These are phyloP conservation scores for Hyposoter dolosus DNA, from an alignment of 2,888 invertebrate genomes.

Conservation along the genomic window DNA sequence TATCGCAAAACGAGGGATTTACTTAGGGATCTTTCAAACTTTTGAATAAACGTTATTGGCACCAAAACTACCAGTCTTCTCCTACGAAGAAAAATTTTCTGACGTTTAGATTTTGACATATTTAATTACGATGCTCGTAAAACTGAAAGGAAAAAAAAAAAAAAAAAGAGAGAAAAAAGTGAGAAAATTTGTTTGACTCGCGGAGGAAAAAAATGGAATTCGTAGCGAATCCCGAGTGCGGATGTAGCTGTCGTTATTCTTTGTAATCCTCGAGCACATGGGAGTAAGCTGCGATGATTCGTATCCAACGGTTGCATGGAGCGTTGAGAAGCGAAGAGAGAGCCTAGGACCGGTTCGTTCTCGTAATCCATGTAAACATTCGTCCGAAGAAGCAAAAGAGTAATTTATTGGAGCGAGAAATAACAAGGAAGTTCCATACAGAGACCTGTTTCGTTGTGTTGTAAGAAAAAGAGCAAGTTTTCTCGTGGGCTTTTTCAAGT, in stretches of 20 bases:
- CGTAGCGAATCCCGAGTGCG: conserved; percentile 28
- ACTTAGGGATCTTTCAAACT: too few relatives aligned
- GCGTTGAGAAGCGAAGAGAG: conserved; percentile 16
- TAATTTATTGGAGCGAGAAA: conserved; percentile 78
- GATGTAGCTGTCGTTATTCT: conserved; percentile 52
- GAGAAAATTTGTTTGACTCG: background rate
- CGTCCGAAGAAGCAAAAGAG: conserved; percentile 80
- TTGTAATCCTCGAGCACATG: conserved; percentile 47
- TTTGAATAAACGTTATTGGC: too few relatives aligned
- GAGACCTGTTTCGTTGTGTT: conserved; percentile 10
- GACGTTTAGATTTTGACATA: too few relatives aligned
- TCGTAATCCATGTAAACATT: conserved; percentile 75
- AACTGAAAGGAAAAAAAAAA: background rate
- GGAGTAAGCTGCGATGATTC: background rate
- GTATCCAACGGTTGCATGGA: background rate
- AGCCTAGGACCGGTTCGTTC: conserved; percentile 32
- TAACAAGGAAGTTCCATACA: conserved; percentile 78
- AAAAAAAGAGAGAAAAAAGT: background rate
- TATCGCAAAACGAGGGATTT: too few relatives aligned
- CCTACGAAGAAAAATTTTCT: too few relatives aligned
- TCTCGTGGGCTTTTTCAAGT: conserved; percentile 25
- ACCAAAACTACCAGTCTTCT: too few relatives aligned
- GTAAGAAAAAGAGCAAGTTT: conserved; percentile 2
- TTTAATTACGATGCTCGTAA: background rate
- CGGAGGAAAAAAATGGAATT: conserved; percentile 3